Evolutionary conservation across 2,888 invertebrate species (phyloP).

Genomic region (Acleris literana): DNA sequence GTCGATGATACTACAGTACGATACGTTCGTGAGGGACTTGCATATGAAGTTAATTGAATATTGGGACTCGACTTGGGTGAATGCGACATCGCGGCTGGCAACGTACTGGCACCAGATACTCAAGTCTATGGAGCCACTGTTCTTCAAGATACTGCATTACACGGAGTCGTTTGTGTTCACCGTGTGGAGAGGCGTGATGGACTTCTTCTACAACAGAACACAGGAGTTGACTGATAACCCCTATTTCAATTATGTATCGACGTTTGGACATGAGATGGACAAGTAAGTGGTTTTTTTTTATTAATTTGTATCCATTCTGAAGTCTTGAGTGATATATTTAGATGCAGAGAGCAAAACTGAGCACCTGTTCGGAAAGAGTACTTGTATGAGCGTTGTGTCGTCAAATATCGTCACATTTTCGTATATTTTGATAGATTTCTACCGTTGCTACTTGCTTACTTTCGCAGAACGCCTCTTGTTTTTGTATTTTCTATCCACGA

Average conservation of each 20-base stretch:
- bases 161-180: constrained; percentile 89
- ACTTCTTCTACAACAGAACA: constrained; percentile 91
- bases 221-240: constrained; percentile 91
- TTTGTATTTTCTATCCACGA: too few relatives aligned
- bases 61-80: constrained; percentile 89
- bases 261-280: constrained; percentile 92
- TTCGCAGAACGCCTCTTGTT: too few relatives aligned
- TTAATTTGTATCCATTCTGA: neutral
- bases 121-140: constrained; percentile 89
- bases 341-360: too few relatives aligned
- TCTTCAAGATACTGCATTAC: constrained; percentile 90
- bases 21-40: constrained; percentile 89
- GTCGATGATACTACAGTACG: constrained; percentile 89
- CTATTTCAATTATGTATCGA: constrained; percentile 91
- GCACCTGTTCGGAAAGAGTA: too few relatives aligned
- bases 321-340: too few relatives aligned
- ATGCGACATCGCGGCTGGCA: constrained; percentile 84
- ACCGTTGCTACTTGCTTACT: too few relatives aligned
- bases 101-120: constrained; percentile 89
- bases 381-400: too few relatives aligned
- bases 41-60: constrained; percentile 86
- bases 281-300: constrained; percentile 50
- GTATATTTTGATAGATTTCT: too few relatives aligned
- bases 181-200: constrained; percentile 88
- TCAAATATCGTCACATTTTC: too few relatives aligned